Conservation (phyloP, 2,113 vertebrate genomes). For the Platichthys stellatus region DNA sequence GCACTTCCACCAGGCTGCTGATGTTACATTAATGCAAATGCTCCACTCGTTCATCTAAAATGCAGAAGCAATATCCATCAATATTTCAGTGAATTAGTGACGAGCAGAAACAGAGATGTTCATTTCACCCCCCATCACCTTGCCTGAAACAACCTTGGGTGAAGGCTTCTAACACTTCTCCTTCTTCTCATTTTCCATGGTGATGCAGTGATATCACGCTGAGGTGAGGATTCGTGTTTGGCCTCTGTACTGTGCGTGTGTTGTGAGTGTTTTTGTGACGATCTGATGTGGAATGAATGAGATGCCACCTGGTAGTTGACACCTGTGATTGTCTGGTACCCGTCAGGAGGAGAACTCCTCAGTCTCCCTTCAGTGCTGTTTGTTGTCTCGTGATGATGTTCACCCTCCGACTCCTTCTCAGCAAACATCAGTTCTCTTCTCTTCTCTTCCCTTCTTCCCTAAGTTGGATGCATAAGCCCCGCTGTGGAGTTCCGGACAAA, state of each 20-base stretch:
- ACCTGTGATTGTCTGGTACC: conserved; percentile 24
- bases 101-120: conserved; percentile 46
- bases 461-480: conserved; percentile 98
- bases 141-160: conserved; percentile 22
- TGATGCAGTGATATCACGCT: conserved; percentile 82
- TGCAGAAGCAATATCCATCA: conserved; percentile 18
- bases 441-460: conserved; percentile 10
- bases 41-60: conserved; percentile 26
- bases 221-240: conserved; percentile 74
- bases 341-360: conserved; percentile 47
- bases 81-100: conserved; percentile 40
- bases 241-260: conserved; percentile 42
- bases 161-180: conserved; percentile 66
- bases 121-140: conserved; percentile 23
- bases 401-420: not conserved
- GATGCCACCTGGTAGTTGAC: conserved; percentile 19
- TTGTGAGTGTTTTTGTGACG: conserved; percentile 40
- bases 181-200: conserved; percentile 78
- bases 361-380: conserved; percentile 22
- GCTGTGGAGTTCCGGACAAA: conserved; percentile 95
- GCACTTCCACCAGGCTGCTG: conserved; percentile 1
- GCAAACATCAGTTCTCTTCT: conserved; percentile 11
- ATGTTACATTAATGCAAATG: conserved; percentile 33
- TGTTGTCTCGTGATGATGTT: conserved; percentile 40
- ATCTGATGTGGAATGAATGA: conserved; percentile 45